Evolutionary conservation across 2,113 vertebrate genomes (phyloP), one percentile per base, ranked within the genome.

Genomic region (Geococcyx californianus): DNA sequence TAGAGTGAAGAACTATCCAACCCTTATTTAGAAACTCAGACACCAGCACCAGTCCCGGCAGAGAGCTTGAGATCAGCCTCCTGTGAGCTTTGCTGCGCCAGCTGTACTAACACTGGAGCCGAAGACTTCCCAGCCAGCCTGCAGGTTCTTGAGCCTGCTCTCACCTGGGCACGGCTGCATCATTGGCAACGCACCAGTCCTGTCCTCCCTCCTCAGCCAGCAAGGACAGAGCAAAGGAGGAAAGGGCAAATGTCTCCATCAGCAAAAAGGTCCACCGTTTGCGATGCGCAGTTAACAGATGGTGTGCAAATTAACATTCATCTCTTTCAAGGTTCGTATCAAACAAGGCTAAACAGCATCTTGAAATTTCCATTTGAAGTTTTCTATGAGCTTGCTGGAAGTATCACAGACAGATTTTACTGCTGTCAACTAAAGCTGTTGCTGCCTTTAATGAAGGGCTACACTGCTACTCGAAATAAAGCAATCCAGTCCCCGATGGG

Each of bases 281-380:
- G 58, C 25, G 54, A 84, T 89, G 49, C 49, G 83, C 88, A 49
- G 73, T 89, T 94, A 95, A 84, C 94, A 97, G 95, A 95, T 92
- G 95, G 90, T 0, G 0, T 45, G 72, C 88, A 81, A 88, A 95
- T 93, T 93, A 95, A 88, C 76, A 95, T 92, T 86, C 90, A 6
- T 92, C 84, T 95, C 87, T 77, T 92, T 93, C 93, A 85, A 96
- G 77, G 93, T 88, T 94, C 92, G 95, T 89, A 92, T 72, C 95
- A 95, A 96, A 95, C 94, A 97, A 92, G 89, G 28, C 89, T 80
- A 97, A 97, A 96, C 93, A 96, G 90, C 87, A 93, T 94, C 87
- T 91, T 96, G 94, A 94, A 95, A 93, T 95, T 94, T 89, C 89
- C 80, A 95, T 91, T 96, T 96, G 69, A 80, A 64, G 87, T 93